Base-by-base conservation (phyloP, 2,888 invertebrate species). In the Chaitophorus viminalis region DNA sequence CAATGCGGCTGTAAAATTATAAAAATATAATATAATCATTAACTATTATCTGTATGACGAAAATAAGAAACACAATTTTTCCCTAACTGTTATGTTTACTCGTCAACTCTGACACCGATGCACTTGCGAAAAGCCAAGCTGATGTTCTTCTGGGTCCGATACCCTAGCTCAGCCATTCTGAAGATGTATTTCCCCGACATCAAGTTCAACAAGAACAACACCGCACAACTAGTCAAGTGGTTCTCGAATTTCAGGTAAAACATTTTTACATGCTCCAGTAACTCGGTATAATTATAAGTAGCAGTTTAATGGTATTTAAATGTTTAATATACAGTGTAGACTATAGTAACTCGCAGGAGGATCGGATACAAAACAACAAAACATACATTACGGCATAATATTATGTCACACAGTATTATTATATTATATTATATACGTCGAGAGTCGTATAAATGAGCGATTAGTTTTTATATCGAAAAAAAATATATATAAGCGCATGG, bases 131-230 rank as follows among this genome's bases (percentile, higher is more conserved):
- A 99, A 93, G 99, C 99, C 90, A 99, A 99, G 94, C 94, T 99
- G 93, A 99, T 99, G 99, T 99, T 99, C 95, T 99, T 99, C 96
- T 99, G 98, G 97, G 98, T 98, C 91, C 95, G 99, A 91, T 99
- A 99, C 93, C 99, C 99, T 89, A 98, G 98, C 92, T 99, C 99
- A 89, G 96, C 98, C 91, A 97, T 99, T 90, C 95, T 99, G 92
- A 99, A 99, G 94, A 98, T 98, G 95, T 99, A 98, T 94, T 99
- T 99, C 94, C 99, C 99, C 74, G 99, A 99, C 93, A 99, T 99
- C 93, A 98, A 98, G 92, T 99, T 99, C 94, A 99, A 99, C 94
- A 99, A 99, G 94, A 99, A 99, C 94, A 99, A 99, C 94, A 99
- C 99, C 90, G 99, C 99, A 91, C 99, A 99, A 94, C 96, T 99